Evolutionary conservation across 1,140 invertebrate genomes (phyloP).

Genomic region (Copidosoma floridanum): DNA sequence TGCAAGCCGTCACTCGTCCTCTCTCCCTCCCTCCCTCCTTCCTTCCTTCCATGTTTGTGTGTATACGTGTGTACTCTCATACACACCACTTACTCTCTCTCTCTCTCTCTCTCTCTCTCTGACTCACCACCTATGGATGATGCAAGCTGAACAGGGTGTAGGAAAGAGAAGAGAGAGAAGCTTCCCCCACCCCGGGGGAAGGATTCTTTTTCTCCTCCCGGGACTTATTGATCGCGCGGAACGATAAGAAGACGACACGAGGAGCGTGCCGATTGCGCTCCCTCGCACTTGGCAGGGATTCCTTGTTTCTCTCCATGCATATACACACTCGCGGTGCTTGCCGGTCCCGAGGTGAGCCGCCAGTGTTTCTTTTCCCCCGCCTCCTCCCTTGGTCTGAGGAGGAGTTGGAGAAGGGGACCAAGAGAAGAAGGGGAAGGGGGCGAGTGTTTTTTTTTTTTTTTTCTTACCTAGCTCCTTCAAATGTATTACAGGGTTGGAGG

Average conservation of each 20-base stretch:
- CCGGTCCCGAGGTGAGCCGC: too few relatives aligned
- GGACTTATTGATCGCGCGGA: conserved; percentile 53
- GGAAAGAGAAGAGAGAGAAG: too few relatives aligned
- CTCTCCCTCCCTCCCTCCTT: not conserved
- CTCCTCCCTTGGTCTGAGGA: not conserved
- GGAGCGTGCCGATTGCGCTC: too few relatives aligned
- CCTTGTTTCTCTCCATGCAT: too few relatives aligned
- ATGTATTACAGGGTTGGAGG: not conserved
- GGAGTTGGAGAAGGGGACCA: not conserved
- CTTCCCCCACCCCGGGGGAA: conserved; percentile 30
- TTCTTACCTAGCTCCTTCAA: too few relatives aligned
- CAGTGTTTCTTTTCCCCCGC: not conserved
- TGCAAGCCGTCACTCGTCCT: conserved; percentile 29
- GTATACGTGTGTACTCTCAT: not conserved
- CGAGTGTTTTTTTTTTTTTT: not conserved
- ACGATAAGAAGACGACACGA: conserved; percentile 55
- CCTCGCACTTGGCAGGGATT: too few relatives aligned
- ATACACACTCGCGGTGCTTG: too few relatives aligned
- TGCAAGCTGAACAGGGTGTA: conserved; percentile 7
- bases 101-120: conserved; percentile 34
- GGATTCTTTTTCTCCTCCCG: conserved; percentile 55
- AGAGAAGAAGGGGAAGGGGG: not conserved
- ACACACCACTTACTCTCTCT: conserved; percentile 24
- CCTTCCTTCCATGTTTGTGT: too few relatives aligned
- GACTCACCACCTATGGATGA: conserved; percentile 27